Conservation (phyloP, 2,797 vertebrate species). For the Gadopsis marmoratus region DNA sequence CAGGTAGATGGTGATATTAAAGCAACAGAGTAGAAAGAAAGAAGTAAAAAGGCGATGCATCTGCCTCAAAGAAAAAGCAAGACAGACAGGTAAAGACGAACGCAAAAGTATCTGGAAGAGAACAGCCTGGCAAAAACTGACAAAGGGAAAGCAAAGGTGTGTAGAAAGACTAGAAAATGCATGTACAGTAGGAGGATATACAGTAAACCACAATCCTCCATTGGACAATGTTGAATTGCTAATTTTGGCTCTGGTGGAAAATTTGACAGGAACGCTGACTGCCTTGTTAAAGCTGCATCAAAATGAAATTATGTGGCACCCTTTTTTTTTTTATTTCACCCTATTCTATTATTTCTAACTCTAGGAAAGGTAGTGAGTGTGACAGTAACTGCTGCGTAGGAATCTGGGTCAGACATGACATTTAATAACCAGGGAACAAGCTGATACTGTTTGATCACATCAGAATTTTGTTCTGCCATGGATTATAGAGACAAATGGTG, state of each 20-base stretch:
- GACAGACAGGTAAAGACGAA: neutral
- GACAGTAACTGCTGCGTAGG: slow-evolving; percentile 62
- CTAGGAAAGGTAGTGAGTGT: slow-evolving; percentile 60
- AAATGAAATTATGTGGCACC: slow-evolving; percentile 55
- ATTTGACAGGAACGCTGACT: slow-evolving; percentile 53
- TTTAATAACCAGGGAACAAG: slow-evolving; percentile 79
- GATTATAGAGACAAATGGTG: slow-evolving; percentile 77
- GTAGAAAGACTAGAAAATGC: neutral
- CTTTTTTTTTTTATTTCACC: slow-evolving; percentile 34
- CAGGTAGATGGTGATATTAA: neutral
- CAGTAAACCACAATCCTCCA: slow-evolving; percentile 12
- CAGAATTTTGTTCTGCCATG: slow-evolving; percentile 73
- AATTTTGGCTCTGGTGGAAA: slow-evolving; percentile 45
- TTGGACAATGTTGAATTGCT: slow-evolving; percentile 52
- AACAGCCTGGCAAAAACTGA: neutral
- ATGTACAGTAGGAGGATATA: slow-evolving; percentile 4
- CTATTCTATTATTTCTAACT: slow-evolving; percentile 51
- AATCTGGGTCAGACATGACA: slow-evolving; percentile 80
- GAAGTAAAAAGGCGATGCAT: neutral
- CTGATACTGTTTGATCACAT: slow-evolving; percentile 78
- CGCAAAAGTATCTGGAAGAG: neutral
- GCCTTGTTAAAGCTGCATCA: slow-evolving; percentile 54
- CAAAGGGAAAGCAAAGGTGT: no score
- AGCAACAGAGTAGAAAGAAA: neutral
- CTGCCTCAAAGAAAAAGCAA: neutral